These are phyloP conservation scores for Synanthedon formicaeformis DNA, from an alignment of 2,888 invertebrate genomes.

Conservation along the genomic window DNA sequence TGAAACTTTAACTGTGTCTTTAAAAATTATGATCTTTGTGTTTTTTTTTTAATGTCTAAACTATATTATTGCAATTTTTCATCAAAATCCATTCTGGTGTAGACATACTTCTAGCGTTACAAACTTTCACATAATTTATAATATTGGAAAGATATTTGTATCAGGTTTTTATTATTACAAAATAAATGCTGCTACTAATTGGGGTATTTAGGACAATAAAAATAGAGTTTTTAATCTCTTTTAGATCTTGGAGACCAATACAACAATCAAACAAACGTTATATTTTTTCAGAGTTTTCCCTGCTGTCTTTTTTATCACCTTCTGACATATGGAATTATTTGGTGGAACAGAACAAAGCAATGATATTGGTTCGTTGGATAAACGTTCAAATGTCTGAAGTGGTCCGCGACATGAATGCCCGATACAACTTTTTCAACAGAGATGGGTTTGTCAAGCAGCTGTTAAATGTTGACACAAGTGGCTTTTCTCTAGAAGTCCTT, in stretches of 20 bases:
- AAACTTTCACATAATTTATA: too few relatives aligned
- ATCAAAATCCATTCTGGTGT: too few relatives aligned
- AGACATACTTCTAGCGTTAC: too few relatives aligned
- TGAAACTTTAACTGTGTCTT: too few relatives aligned
- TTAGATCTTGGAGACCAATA: not conserved
- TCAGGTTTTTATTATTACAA: too few relatives aligned
- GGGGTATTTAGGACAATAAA: too few relatives aligned
- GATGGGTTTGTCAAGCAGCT: slow-evolving; percentile 52
- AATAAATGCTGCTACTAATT: too few relatives aligned
- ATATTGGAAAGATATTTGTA: too few relatives aligned
- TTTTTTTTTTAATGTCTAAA: too few relatives aligned
- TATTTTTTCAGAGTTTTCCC: slow-evolving; percentile 58
- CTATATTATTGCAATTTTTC: too few relatives aligned
- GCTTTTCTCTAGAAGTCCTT: slow-evolving; percentile 40
- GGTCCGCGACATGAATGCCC: slow-evolving; percentile 57
- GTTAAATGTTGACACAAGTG: slow-evolving; percentile 52
- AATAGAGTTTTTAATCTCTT: not conserved
- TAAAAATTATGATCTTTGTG: too few relatives aligned
- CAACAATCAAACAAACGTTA: slow-evolving; percentile 1
- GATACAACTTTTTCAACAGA: slow-evolving; percentile 57
- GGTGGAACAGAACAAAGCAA: slow-evolving; percentile 69
- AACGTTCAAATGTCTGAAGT: slow-evolving; percentile 65
- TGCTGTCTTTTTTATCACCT: slow-evolving; percentile 62
- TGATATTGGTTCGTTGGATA: slow-evolving; percentile 73
- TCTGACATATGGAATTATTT: slow-evolving; percentile 73